Evolutionary conservation across 2,113 vertebrate species (phyloP), one percentile per base, ranked within the genome.

Genomic region (Nymphicus hollandicus): DNA sequence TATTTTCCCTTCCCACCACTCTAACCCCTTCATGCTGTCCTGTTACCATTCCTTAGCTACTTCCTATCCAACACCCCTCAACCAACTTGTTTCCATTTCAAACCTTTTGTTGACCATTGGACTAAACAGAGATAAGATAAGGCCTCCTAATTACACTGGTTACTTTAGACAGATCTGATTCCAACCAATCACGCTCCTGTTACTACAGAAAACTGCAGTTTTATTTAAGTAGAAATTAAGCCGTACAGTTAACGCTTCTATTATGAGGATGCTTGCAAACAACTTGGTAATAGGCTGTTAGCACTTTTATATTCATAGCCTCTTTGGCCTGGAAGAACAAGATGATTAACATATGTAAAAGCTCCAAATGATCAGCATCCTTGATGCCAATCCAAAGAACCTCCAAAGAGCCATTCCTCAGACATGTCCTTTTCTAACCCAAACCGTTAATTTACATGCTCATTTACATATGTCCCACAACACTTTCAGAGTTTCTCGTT

Each of bases 311-410:
- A 91, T 95, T 95, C 91, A 69, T 76, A 84, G 86, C 24, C 78
- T 89, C 85, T 92, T 93, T 96, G 96, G 91, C 93, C 91, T 93
- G 70, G 69, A 93, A 96, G 94, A 92, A 91, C 89, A 96, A 91
- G 93, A 91, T 91, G 93, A 95, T 95, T 97, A 97, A 95, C 89
- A 96, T 95, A 92, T 91, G 94, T 96, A 91, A 96, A 95, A 93
- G 80, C 86, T 87, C 92, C 64, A 95, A 93, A 95, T 81, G 89
- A 97, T 96, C 89, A 95, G 72, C 91, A 93, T 91, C 93, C 83
- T 95, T 95, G 94, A 96, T 96, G 94, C 81, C 39, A 43, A 96
- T 89, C 93, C 94, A 97, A 95, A 95, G 91, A 96, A 95, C 86
- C 81, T 92, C 93, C 50, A n/a, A 96, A 96, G 81, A 96, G 60